Evolutionary conservation across 1,140 invertebrate genomes (phyloP).

Genomic region (Cataglyphis hispanica): DNA sequence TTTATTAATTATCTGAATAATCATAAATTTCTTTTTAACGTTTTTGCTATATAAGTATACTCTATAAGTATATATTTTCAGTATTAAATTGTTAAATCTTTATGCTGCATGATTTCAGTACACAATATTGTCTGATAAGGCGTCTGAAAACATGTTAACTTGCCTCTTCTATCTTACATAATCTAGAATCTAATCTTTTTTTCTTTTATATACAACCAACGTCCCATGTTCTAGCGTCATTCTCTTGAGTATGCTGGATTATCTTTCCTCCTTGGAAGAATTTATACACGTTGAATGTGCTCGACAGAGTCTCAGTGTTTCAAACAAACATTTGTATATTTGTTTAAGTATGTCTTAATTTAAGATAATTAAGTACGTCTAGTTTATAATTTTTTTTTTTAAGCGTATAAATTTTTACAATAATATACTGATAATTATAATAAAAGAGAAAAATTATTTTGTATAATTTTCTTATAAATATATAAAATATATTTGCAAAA

Average conservation of each 20-base stretch:
- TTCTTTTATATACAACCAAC: constrained; percentile 56
- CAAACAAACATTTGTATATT: not conserved
- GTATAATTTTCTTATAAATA: not conserved
- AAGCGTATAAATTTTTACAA: not conserved
- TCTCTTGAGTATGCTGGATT: constrained; percentile 43
- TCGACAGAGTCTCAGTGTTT: constrained; percentile 1
- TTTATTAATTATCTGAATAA: too few species aligned
- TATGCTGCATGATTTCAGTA: not conserved
- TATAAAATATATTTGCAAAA: not conserved
- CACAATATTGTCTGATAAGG: constrained; percentile 21
- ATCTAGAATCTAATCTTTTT: constrained; percentile 28
- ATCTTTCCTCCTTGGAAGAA: constrained; percentile 58
- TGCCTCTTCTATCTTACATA: constrained; percentile 9
- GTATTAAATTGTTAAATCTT: not conserved
- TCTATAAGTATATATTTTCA: too few species aligned
- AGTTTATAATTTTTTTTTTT: not conserved
- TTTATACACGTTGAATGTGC: constrained; percentile 57
- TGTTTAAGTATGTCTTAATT: not conserved
- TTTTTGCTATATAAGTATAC: too few species aligned
- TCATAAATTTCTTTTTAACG: too few species aligned
- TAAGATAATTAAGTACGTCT: not conserved
- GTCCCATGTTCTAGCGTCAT: not conserved
- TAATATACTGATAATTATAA: too few species aligned
- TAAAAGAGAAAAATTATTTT: too few species aligned
- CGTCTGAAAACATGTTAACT: constrained; percentile 55